Evolutionary conservation across 2,797 vertebrate species (phyloP).

Genomic region (Gallinago stenura): DNA sequence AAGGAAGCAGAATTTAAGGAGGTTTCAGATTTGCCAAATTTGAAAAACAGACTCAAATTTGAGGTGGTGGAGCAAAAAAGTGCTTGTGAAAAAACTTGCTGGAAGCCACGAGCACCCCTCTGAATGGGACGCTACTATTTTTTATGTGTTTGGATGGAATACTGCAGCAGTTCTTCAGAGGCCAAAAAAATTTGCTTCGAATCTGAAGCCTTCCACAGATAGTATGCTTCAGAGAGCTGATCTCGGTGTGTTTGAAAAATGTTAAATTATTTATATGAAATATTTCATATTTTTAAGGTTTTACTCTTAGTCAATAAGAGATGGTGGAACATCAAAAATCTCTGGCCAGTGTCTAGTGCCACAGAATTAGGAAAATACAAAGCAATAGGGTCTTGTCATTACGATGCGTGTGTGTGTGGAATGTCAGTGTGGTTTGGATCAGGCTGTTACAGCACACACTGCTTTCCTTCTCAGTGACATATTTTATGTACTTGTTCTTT

Average conservation of each 20-base stretch:
- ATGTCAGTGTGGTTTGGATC: constrained; percentile 28
- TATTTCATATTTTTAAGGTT: neutral
- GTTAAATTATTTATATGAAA: neutral
- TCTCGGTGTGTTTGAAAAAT: neutral
- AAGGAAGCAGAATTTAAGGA: neutral
- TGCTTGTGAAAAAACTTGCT: neutral
- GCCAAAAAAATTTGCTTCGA: neutral
- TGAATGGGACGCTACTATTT: neutral
- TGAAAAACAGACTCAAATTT: neutral
- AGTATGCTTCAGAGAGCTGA: neutral
- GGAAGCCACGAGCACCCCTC: neutral
- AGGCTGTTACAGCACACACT: constrained; percentile 1
- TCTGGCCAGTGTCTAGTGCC: neutral
- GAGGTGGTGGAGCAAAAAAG: neutral
- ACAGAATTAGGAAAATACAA: neutral
- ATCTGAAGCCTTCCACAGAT: neutral
- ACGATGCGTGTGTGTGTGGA: neutral
- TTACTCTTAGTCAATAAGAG: neutral
- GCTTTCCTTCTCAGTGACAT: constrained; percentile 32
- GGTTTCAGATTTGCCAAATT: neutral
- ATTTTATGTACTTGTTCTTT: constrained; percentile 50
- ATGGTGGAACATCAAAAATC: neutral
- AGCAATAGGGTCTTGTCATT: neutral
- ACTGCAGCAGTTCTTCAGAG: neutral
- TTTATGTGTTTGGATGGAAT: neutral